Evolutionary conservation across 2,888 invertebrate species (phyloP).

Genomic region (Lacanobia oleracea): DNA sequence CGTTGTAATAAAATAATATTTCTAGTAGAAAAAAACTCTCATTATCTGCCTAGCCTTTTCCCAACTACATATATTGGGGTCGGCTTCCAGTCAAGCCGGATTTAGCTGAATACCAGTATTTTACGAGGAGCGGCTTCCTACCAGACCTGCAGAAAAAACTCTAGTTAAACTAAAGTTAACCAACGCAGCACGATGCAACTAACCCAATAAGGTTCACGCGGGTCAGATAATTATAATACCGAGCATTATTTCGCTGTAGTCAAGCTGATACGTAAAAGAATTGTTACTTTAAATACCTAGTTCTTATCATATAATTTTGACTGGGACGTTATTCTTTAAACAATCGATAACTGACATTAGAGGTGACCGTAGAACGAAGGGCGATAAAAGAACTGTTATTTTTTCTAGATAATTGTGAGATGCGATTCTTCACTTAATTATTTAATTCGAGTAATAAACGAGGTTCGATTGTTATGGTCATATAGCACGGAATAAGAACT

Average conservation of each 20-base stretch:
- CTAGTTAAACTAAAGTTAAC: constrained; percentile 37
- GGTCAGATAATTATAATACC: constrained; percentile 80
- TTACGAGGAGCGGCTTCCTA: no score
- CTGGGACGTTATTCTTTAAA: constrained; percentile 57
- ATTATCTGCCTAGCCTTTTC: no score
- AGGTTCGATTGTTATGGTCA: constrained; percentile 80
- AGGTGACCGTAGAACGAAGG: constrained; percentile 59
- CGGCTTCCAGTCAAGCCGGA: no score
- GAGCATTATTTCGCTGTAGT: constrained; percentile 73
- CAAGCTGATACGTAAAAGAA: constrained; percentile 72
- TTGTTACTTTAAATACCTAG: constrained; percentile 72
- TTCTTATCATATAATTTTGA: constrained; percentile 68
- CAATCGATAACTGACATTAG: constrained; percentile 53
- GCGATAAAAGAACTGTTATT: constrained; percentile 62
- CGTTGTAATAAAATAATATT: background rate
- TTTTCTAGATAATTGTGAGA: constrained; percentile 66
- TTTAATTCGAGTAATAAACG: constrained; percentile 80
- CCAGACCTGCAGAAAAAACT: no score
- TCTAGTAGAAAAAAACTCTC: background rate
- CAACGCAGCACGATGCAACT: constrained; percentile 51
- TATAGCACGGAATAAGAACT: constrained; percentile 80
- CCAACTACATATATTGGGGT: no score
- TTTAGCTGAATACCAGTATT: no score
- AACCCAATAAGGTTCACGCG: constrained; percentile 68
- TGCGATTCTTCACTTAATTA: constrained; percentile 76